Base-by-base conservation (phyloP, 2,888 invertebrate genomes). In the Strigamia maritima region DNA sequence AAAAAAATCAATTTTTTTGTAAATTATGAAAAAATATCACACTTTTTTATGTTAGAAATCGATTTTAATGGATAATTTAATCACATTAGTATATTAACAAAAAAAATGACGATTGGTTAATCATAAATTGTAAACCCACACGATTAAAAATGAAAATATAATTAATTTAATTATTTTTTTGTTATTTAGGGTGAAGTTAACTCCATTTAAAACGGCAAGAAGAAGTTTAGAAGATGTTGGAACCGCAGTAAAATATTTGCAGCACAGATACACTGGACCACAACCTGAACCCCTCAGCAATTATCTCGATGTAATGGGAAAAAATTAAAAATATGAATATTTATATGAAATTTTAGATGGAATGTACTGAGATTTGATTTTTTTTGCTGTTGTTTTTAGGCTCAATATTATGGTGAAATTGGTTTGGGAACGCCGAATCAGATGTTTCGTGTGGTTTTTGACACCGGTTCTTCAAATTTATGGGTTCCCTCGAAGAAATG, bases 401-500 rank as follows among this genome's bases (percentile, higher is more conserved):
- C 97, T 65, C 97, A 98, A 87, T 98, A 98, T 88, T 98, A 94
- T 88, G 98, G 98, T 14, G 91, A 91, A 0, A 97, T 98, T 83
- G 88, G 90, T 0, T 93, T 98, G 87, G 98, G 98, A 80, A 91
- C 90, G 74, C 98, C 98, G 24, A 92, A 95, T 79, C 98, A 98
- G 88, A 89, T 81, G 88, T 98, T 98, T 87, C 93, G 92, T 84
- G 98, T 98, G 81, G 93, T 99, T 80, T 99, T 99, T 88, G 99
- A 99, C 87, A 99, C 98, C 0, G 99, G 99, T 81, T 98, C 98
- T 3, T 97, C 98, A 65, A 99, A 99, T 87, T 90, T 99, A 79
- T 99, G 99, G 99, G 92, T 99, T 80, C 99, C 99, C 3, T 98
- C 98, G 14, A 97, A 97, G 88, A 92, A 98, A 86, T 99, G 99